Base-by-base conservation (phyloP, 2,113 vertebrate genomes). In the Entomyzon cyanotis region DNA sequence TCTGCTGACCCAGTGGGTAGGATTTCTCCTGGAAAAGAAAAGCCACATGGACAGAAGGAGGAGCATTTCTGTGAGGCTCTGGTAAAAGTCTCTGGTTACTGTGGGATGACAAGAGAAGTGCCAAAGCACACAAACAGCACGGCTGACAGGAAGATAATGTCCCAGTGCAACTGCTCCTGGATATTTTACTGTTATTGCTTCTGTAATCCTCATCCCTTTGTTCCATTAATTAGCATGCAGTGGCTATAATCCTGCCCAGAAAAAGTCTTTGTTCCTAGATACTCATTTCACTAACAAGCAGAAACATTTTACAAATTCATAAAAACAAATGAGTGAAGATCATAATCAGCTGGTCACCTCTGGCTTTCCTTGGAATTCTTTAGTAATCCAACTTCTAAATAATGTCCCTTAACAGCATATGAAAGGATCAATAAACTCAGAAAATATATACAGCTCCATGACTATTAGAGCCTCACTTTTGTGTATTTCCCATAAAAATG, bases 141-240 rank as follows among this genome's bases (percentile, higher is more conserved):
- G 84, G 87, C 82, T 88, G 90, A 84, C 75, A 84, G 79, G 50
- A 68, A 56, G 39, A 93, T 67, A 84, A 88, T 37, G 67, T 59
- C 87, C 78, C 12, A 5, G 15, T 24, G 59, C 55, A 83, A 96
- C 83, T 52, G n/a, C 9, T 88, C 71, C 56, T 59, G 88, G 90
- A 46, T 77, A 53, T 74, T 86, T 95, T 68, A 90, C 85, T 94
- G 76, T 92, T 94, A 96, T 67, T 88, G 68, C 87, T 84, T 86
- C 90, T 75, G 17, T 60, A 90, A 89, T 78, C 75, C 76, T 80
- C 90, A 75, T 56, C 35, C 77, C 33, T 97, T 93, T 94, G 82
- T 94, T 86, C 75, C 3, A 1, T 87, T 96, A 68, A 94, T 96
- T 96, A 90, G 90, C 60, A 55, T 41, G 64, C 64, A 49, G 31